Conservation (phyloP, 2,797 vertebrate species). For the Protonibea diacanthus region DNA sequence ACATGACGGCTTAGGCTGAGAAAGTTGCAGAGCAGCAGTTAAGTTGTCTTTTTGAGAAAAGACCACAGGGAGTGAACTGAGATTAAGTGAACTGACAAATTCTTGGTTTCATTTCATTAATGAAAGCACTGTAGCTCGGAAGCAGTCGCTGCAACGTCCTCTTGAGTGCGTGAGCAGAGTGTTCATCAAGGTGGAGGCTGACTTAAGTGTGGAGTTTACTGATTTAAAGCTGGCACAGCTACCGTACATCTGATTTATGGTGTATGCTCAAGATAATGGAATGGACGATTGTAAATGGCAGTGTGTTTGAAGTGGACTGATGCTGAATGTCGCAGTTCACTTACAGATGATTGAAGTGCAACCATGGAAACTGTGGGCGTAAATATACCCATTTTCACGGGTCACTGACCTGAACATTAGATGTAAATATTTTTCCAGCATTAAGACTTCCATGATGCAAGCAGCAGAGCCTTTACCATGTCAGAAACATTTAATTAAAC, state of each 20-base stretch:
- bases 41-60: background rate
- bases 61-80: too few species aligned
- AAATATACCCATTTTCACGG: conserved; percentile 51
- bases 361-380: conserved; percentile 55
- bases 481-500: background rate
- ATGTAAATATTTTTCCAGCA: conserved; percentile 23
- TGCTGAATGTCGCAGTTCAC: conserved; percentile 6
- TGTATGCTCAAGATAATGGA: background rate
- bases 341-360: conserved; percentile 32
- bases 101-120: conserved; percentile 9
- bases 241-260: background rate
- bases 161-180: background rate
- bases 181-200: background rate
- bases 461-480: background rate
- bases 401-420: conserved; percentile 14
- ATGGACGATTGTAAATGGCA: background rate
- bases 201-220: background rate
- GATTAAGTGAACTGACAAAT: conserved; percentile 1
- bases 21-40: background rate
- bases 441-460: background rate
- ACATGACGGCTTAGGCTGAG: background rate
- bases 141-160: background rate
- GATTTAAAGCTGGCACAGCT: background rate
- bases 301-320: conserved; percentile 6
- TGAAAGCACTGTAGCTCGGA: background rate